These are phyloP conservation scores for Synergus itoensis DNA, from an alignment of 2,888 invertebrate genomes.

Conservation along the genomic window DNA sequence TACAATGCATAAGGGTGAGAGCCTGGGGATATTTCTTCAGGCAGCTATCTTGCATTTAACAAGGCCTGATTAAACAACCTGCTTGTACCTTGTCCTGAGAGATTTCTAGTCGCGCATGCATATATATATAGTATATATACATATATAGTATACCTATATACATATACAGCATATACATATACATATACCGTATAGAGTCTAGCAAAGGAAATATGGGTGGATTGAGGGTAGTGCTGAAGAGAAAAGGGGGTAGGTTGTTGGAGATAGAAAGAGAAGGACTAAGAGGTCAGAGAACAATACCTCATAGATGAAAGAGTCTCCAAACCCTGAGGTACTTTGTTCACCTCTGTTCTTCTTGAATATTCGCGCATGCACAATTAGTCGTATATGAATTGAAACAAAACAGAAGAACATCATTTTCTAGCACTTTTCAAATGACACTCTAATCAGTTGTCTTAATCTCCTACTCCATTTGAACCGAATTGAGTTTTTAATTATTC, in stretches of 20 bases:
- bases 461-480: not conserved
- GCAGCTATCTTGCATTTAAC: constrained; percentile 23
- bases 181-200: not conserved
- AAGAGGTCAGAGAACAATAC: constrained; percentile 62
- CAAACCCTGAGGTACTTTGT: constrained; percentile 62
- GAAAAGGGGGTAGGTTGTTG: constrained; percentile 54
- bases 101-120: constrained; percentile 46
- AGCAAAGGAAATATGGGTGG: not conserved
- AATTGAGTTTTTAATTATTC: no score
- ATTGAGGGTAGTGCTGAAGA: constrained; percentile 25
- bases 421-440: constrained; percentile 24
- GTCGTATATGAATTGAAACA: constrained; percentile 44
- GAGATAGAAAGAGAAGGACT: constrained; percentile 50
- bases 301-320: constrained; percentile 70
- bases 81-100: constrained; percentile 50
- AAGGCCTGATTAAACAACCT: constrained; percentile 49
- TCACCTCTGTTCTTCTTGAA: constrained; percentile 56
- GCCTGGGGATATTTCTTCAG: constrained; percentile 16
- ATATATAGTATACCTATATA: no score
- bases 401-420: constrained; percentile 32
- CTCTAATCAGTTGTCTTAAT: constrained; percentile 16
- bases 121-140: not conserved
- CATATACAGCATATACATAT: not conserved
- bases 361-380: constrained; percentile 57
- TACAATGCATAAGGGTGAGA: constrained; percentile 7